Evolutionary conservation across 23 tunicate genomes (phyloP), one percentile per base, ranked within the genome.

Genomic region (Diplosoma virens): DNA sequence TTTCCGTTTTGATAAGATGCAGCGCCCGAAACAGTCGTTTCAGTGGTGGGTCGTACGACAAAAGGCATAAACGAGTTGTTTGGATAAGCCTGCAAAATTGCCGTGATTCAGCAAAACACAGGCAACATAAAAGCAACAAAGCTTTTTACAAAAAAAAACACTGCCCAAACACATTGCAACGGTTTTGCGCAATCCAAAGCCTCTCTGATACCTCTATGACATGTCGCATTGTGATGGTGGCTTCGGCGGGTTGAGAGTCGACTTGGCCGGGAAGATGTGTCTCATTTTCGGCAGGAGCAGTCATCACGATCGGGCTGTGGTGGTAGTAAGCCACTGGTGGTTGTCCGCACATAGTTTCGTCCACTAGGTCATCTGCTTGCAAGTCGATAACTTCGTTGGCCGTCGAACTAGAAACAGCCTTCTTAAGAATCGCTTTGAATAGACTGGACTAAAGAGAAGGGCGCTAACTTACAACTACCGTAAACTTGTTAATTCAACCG

Each of bases 221-320:
- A 30, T 89, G 96, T 24, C 78, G 96, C 96, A 89, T 89, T 0
- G 96, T 89, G 30, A 89, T 82, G 20, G 88, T 89, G 3, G 96
- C 72, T 72, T 61, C 84, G 2, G 79, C 11, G 6, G 26, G 45
- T 25, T 70, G 79, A 37, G 59, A 32, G 21, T 47, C 14, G 33
- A 29, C 16, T 29, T 32, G 61, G 22, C 60, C 59, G 27, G 59
- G 59, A 47, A 72, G 60, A 25, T 21, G 33, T 7, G 61, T 3
- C 16, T 32, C 61, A 24, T 72, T 72, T 2, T 47, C 55, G 66
- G 50, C 54, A 0, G 87, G 81, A 11, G 77, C 21, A n/a, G 86
- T 56, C 68, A 41, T 33, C 21, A 72, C 30, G 55, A 37, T 47
- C 32, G 53, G 67, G 3, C 20, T 66, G 73, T 64, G 77, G 17